Conservation (phyloP, 1,140 invertebrate species). For the Polypedilum pembai region DNA sequence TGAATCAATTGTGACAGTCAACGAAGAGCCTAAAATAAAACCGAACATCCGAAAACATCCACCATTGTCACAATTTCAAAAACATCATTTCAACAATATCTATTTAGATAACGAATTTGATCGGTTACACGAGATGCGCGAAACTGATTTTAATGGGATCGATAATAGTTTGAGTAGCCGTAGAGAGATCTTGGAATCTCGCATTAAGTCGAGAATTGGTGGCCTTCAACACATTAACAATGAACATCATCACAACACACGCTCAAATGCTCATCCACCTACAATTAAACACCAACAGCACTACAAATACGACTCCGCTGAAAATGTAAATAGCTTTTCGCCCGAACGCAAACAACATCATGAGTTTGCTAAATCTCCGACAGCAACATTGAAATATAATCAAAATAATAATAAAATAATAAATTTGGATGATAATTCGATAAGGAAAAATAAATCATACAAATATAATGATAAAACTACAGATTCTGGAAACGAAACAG, state of each 20-base stretch:
- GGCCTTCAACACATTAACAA: slow-evolving; percentile 43
- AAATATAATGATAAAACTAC: not conserved
- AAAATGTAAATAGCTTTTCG: slow-evolving; percentile 35
- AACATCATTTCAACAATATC: not conserved
- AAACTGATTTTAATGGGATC: slow-evolving; percentile 21
- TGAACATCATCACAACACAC: slow-evolving; percentile 34
- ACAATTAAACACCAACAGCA: slow-evolving; percentile 20
- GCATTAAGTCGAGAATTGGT: slow-evolving; percentile 53
- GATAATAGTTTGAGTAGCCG: slow-evolving; percentile 53
- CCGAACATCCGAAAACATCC: not conserved
- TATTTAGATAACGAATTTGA: slow-evolving; percentile 23
- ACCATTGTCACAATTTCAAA: not conserved
- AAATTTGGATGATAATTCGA: not conserved
- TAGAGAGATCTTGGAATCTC: slow-evolving; percentile 63
- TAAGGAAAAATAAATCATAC: not conserved
- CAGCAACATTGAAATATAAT: not conserved
- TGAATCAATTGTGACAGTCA: not conserved
- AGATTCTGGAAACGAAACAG: slow-evolving; percentile 2
- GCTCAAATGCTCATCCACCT: not conserved
- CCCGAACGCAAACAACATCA: slow-evolving; percentile 33
- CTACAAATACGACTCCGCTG: slow-evolving; percentile 32
- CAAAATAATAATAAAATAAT: not conserved
- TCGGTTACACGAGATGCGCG: slow-evolving; percentile 11
- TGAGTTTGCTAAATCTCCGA: slow-evolving; percentile 33
- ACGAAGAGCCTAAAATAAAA: slow-evolving; percentile 5